These are phyloP conservation scores for Cephonodes hylas DNA, from an alignment of 2,888 invertebrate genomes.

Conservation along the genomic window DNA sequence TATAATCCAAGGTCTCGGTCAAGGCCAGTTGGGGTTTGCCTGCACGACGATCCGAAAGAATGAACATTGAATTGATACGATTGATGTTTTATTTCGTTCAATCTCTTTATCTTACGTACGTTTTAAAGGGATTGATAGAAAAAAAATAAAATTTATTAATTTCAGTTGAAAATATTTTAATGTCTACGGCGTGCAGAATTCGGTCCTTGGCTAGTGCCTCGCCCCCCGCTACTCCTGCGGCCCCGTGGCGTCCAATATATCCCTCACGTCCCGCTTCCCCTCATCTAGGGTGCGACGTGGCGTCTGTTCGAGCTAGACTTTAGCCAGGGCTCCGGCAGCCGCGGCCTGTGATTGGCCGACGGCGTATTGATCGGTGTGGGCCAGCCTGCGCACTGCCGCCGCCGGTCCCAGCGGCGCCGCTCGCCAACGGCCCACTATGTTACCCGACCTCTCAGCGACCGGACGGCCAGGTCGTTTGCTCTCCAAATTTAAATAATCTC, in stretches of 20 bases:
- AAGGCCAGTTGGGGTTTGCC: neutral
- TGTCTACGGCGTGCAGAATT: neutral
- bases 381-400: neutral
- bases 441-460: neutral
- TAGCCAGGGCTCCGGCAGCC: neutral
- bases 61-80: neutral
- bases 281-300: neutral
- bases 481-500: neutral
- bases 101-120: neutral
- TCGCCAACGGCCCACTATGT: neutral
- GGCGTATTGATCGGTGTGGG: neutral
- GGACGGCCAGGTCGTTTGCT: neutral
- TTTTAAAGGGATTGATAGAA: neutral
- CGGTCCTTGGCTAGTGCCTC: neutral
- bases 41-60: neutral
- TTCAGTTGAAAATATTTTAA: neutral
- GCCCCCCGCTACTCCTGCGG: neutral
- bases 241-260: neutral
- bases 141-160: neutral
- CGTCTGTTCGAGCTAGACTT: slow-evolving; percentile 1
- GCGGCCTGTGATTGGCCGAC: neutral
- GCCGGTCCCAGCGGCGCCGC: neutral
- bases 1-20: neutral
- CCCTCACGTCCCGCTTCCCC: neutral
- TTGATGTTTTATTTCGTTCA: neutral